phyloP scores from a whole-genome alignment of 92 coral and sea anemone genomes.

The Siderastrea radians region DNA sequence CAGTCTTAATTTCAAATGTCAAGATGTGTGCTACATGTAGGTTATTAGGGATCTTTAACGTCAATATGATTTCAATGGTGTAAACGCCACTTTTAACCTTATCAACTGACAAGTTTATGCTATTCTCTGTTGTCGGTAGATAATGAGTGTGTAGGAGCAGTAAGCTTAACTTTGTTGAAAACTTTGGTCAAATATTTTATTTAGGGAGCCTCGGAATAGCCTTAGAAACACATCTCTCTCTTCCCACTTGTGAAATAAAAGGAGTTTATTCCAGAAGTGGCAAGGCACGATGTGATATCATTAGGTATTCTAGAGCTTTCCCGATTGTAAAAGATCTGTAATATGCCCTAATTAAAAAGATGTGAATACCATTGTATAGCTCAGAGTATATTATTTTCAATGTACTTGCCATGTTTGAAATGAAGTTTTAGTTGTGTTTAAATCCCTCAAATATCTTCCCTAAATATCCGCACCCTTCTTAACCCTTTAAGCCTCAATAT shows the following conservation, averaged over 20 bases:
- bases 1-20: background rate
- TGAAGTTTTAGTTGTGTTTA: background rate
- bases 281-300: conserved; percentile 13
- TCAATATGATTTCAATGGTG: conserved; percentile 22
- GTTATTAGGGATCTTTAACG: background rate
- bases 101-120: background rate
- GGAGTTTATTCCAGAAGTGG: background rate
- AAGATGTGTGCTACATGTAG: background rate
- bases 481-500: no score
- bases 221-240: background rate
- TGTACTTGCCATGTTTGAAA: background rate
- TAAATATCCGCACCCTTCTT: no score
- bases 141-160: conserved; percentile 15
- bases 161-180: conserved; percentile 12
- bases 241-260: background rate
- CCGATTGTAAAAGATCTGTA: conserved; percentile 14
- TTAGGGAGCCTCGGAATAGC: background rate
- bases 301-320: background rate
- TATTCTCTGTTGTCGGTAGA: conserved; percentile 13
- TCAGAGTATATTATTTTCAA: conserved; percentile 7
- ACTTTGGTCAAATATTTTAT: conserved; percentile 21
- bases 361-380: conserved; percentile 39
- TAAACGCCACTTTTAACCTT: background rate
- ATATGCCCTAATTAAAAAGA: conserved; percentile 31
- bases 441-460: no score